Conservation (phyloP, 1,140 invertebrate genomes). For the Hestina assimilis region DNA sequence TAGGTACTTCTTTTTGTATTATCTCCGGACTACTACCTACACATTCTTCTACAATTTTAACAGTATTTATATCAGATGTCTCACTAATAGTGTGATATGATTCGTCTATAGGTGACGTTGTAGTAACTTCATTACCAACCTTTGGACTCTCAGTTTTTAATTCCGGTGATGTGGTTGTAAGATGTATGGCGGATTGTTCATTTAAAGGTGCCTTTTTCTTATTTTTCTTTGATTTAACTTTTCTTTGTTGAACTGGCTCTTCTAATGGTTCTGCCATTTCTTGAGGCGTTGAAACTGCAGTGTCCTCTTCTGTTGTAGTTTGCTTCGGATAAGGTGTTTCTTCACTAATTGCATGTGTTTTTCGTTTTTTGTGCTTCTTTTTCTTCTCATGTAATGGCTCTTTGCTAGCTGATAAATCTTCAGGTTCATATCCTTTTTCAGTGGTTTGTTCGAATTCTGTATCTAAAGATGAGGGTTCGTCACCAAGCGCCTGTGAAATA, state of each 20-base stretch:
- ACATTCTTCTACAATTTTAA: constrained; percentile 83
- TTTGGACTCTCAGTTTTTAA: constrained; percentile 42
- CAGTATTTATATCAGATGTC: constrained; percentile 77
- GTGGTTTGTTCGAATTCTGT: constrained; percentile 57
- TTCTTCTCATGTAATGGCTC: constrained; percentile 41
- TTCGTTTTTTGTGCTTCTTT: constrained; percentile 61
- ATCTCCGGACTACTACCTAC: constrained; percentile 71
- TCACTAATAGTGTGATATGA: constrained; percentile 80
- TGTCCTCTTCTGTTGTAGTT: constrained; percentile 54
- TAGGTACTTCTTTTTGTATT: constrained; percentile 57
- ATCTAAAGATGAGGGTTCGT: constrained; percentile 30
- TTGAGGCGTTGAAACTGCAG: constrained; percentile 35
- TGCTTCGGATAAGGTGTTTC: constrained; percentile 61
- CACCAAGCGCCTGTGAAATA: constrained; percentile 7
- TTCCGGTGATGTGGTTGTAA: constrained; percentile 19
- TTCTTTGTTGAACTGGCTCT: constrained; percentile 41
- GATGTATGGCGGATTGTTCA: constrained; percentile 21
- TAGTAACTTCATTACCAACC: constrained; percentile 55
- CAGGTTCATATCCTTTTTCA: constrained; percentile 69
- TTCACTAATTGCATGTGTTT: constrained; percentile 52
- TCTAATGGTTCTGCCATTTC: constrained; percentile 42
- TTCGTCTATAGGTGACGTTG: constrained; percentile 68
- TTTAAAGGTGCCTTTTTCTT: constrained; percentile 40
- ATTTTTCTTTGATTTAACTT: constrained; percentile 47
- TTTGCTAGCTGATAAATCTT: constrained; percentile 60